These are phyloP conservation scores for Pleuronectes platessa DNA, from an alignment of 2,113 vertebrate genomes.

Conservation along the genomic window DNA sequence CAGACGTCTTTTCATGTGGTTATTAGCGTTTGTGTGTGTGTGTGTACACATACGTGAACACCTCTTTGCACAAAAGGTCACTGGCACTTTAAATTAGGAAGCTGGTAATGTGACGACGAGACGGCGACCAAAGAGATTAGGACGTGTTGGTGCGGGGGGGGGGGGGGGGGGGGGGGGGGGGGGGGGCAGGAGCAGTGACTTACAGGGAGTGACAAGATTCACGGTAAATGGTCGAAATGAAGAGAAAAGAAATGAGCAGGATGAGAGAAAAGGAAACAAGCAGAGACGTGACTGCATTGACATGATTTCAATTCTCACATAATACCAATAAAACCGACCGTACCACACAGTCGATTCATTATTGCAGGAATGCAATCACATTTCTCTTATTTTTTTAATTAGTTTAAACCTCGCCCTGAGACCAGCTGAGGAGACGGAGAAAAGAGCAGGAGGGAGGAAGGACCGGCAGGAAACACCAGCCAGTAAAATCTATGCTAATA, in stretches of 20 bases:
- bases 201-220: background rate
- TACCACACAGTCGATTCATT: background rate
- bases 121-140: background rate
- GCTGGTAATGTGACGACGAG: conserved; percentile 23
- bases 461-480: conserved; percentile 8
- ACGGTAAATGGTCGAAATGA: background rate
- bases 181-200: background rate
- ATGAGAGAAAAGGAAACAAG: background rate
- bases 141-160: background rate
- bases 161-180: too few species aligned
- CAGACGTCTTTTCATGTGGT: too few species aligned
- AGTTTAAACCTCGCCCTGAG: background rate
- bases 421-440: background rate
- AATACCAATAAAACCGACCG: background rate
- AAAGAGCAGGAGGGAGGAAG: background rate
- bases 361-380: background rate
- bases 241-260: background rate
- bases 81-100: conserved; percentile 63
- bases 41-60: conserved; percentile 11
- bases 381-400: background rate
- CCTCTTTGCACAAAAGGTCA: conserved; percentile 58
- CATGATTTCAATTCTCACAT: background rate
- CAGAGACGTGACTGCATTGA: background rate
- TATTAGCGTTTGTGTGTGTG: too few species aligned
- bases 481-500: conserved; percentile 29